phyloP scores from a whole-genome alignment of 2,888 invertebrate genomes.

The Parnassius mnemosyne region DNA sequence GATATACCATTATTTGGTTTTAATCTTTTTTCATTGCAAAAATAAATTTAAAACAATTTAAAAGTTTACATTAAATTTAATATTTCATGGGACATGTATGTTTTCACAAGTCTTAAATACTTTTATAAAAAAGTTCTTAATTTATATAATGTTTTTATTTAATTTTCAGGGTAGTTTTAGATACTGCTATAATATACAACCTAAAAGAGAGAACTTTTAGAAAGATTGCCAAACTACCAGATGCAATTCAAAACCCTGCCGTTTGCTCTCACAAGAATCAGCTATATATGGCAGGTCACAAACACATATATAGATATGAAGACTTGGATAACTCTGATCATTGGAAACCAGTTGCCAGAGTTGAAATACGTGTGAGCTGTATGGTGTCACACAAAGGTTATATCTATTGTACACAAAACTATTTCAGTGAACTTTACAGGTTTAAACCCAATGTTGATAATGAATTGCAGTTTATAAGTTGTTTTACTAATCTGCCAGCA shows the following conservation, averaged over 20 bases:
- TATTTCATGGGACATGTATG: too few species aligned
- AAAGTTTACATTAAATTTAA: too few species aligned
- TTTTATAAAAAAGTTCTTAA: too few species aligned
- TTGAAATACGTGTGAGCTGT: conserved; percentile 48
- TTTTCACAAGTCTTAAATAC: too few species aligned
- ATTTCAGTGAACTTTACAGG: conserved; percentile 54
- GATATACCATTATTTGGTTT: too few species aligned
- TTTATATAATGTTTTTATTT: background rate
- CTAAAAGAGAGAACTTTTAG: conserved; percentile 52
- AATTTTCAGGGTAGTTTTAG: conserved; percentile 57
- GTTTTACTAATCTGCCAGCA: conserved; percentile 51
- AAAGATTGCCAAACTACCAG: conserved; percentile 55
- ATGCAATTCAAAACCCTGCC: conserved; percentile 62
- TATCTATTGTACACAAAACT: conserved; percentile 63
- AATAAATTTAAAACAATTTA: too few species aligned
- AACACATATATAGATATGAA: conserved; percentile 55
- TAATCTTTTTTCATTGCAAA: too few species aligned
- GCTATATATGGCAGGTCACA: conserved; percentile 57
- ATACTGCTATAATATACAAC: conserved; percentile 55
- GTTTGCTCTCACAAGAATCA: conserved; percentile 52
- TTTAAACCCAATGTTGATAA: conserved; percentile 52
- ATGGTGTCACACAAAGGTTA: conserved; percentile 56
- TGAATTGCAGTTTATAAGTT: conserved; percentile 43
- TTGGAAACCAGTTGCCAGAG: conserved; percentile 47
- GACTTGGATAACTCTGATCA: conserved; percentile 41